phyloP scores from a whole-genome alignment of 2,113 vertebrate genomes.

The Pholis gunnellus region DNA sequence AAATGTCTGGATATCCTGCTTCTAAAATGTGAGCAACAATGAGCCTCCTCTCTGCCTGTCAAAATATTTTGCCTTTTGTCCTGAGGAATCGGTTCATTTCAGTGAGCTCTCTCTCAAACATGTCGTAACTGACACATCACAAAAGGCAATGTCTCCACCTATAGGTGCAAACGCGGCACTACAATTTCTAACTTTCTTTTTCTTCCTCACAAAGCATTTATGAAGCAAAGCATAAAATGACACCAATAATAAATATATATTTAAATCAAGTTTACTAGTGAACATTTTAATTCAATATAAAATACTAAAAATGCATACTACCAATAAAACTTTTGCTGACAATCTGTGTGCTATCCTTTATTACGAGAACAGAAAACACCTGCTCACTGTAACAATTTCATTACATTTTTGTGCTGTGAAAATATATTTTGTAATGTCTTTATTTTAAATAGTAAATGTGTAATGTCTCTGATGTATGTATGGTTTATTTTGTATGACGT shows the following conservation, averaged over 20 bases:
- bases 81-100: constrained; percentile 72
- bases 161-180: constrained; percentile 52
- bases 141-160: constrained; percentile 83
- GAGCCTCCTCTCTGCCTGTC: constrained; percentile 78
- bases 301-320: too few species aligned
- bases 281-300: neutral
- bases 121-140: constrained; percentile 1
- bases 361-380: neutral
- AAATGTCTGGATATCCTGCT: constrained; percentile 74
- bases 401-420: too few species aligned
- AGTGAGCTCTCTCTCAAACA: constrained; percentile 12
- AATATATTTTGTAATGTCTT: neutral
- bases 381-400: neutral
- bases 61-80: constrained; percentile 82
- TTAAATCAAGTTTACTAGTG: neutral
- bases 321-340: neutral
- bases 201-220: neutral
- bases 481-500: neutral
- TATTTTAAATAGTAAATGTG: neutral
- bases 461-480: neutral
- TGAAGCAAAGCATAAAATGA: neutral
- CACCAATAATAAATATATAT: neutral
- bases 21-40: constrained; percentile 77
- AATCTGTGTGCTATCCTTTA: neutral
- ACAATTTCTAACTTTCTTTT: constrained; percentile 9